These are phyloP conservation scores for Ammospiza caudacuta DNA, from an alignment of 2,113 vertebrate species.

Conservation along the genomic window DNA sequence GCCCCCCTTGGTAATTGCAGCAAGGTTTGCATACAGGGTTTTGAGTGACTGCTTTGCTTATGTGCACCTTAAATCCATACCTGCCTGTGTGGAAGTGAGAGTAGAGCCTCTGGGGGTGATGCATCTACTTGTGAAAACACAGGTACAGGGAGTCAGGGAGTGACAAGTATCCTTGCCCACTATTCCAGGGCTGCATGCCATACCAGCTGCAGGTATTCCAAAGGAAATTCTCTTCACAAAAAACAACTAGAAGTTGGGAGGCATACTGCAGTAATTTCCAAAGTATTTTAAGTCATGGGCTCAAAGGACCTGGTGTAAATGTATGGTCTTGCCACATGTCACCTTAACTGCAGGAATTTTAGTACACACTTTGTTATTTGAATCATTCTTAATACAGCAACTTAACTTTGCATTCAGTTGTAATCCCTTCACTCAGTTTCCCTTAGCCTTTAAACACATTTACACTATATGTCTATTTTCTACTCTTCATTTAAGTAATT, in stretches of 20 bases:
- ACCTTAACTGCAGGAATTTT: background rate
- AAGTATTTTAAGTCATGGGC: background rate
- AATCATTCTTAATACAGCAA: background rate
- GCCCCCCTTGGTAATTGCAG: background rate
- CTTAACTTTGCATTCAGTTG: background rate
- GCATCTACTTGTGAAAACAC: background rate
- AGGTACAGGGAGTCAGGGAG: background rate
- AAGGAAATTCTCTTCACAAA: background rate
- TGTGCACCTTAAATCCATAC: background rate
- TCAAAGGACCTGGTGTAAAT: background rate
- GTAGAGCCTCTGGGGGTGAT: background rate
- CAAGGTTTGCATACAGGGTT: background rate
- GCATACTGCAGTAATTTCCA: background rate
- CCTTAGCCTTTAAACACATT: background rate
- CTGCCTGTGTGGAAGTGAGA: background rate
- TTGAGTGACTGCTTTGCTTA: background rate
- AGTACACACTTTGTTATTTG: background rate
- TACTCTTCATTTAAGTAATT: background rate
- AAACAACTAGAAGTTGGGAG: background rate
- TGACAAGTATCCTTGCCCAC: background rate
- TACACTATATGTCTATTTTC: background rate
- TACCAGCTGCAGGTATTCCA: background rate
- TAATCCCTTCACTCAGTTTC: background rate
- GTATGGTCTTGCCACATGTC: background rate
- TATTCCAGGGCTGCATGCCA: background rate